Percentiles rank a stretch among this genome's conserved stretches.
Evolutionary conservation across 1,140 invertebrate species (phyloP).

Genomic region (Platyscapa corneri): DNA sequence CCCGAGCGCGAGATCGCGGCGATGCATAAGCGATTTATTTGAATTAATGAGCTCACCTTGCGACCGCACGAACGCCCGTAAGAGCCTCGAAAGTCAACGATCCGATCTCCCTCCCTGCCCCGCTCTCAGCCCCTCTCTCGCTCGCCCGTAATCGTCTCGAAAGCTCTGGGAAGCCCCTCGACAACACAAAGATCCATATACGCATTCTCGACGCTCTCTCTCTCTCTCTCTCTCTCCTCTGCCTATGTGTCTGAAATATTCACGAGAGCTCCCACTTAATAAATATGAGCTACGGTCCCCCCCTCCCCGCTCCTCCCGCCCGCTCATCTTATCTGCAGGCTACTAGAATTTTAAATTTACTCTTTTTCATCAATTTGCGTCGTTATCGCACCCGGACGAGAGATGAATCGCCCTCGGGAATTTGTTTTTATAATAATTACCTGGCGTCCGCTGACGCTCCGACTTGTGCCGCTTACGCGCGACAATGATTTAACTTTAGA

Average conservation of each 20-base stretch:
- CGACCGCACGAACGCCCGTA: slow-evolving; percentile 38
- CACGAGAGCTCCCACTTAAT: slow-evolving; percentile 45
- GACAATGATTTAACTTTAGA: slow-evolving; percentile 16
- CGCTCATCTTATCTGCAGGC: slow-evolving; percentile 32
- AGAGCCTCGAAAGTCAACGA: slow-evolving; percentile 61
- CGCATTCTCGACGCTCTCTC: slow-evolving; percentile 32
- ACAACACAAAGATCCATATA: slow-evolving; percentile 34
- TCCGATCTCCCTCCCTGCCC: slow-evolving; percentile 58
- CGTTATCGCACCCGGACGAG: slow-evolving; percentile 31
- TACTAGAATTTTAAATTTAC: slow-evolving; percentile 51
- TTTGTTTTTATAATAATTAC: slow-evolving; percentile 43
- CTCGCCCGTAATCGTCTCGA: slow-evolving; percentile 12
- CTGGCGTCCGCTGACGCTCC: background rate
- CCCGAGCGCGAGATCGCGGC: slow-evolving; percentile 57
- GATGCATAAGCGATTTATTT: slow-evolving; percentile 71
- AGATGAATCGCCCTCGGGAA: slow-evolving; percentile 30
- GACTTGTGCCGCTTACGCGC: background rate
- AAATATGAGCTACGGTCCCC: slow-evolving; percentile 27
- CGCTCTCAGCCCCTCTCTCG: slow-evolving; percentile 4
- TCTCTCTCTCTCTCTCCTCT: background rate
- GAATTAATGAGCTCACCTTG: slow-evolving; percentile 70
- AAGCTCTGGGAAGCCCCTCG: background rate
- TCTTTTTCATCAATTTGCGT: slow-evolving; percentile 47
- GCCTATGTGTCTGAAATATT: background rate
- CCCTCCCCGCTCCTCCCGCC: background rate